phyloP scores from a whole-genome alignment of 2,797 vertebrate genomes.

The Oreortyx pictus region DNA sequence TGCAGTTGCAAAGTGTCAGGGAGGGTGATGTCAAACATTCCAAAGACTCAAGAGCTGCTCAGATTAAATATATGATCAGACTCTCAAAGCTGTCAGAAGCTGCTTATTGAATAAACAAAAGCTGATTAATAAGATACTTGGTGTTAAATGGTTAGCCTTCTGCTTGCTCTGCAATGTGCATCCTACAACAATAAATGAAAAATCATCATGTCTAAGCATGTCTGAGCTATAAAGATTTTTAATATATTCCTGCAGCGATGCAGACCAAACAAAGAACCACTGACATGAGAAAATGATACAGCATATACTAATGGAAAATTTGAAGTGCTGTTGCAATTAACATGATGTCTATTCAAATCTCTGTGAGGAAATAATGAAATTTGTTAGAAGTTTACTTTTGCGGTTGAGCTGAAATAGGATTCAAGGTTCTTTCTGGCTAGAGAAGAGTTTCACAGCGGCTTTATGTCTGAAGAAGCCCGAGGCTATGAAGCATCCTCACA shows the following conservation, averaged over 20 bases:
- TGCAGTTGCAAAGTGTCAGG: neutral
- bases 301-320: constrained; percentile 58
- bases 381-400: constrained; percentile 18
- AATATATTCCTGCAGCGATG: constrained; percentile 60
- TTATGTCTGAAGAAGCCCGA: neutral
- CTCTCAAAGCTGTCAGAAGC: constrained; percentile 56
- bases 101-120: constrained; percentile 75
- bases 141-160: constrained; percentile 65
- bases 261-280: constrained; percentile 64
- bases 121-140: constrained; percentile 72
- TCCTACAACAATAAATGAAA: constrained; percentile 72
- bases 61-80: constrained; percentile 73
- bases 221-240: constrained; percentile 63
- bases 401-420: constrained; percentile 14
- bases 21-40: neutral
- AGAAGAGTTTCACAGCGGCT: neutral
- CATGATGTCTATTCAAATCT: neutral
- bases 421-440: neutral
- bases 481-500: neutral
- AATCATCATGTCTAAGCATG: constrained; percentile 75
- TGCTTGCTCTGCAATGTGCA: constrained; percentile 64
- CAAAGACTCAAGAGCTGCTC: constrained; percentile 46
- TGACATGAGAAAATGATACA: constrained; percentile 57
- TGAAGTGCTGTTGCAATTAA: constrained; percentile 63
- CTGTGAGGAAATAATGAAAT: constrained; percentile 32